Evolutionary conservation across 2,113 vertebrate genomes (phyloP).

Genomic region (Tylochromis polylepis): DNA sequence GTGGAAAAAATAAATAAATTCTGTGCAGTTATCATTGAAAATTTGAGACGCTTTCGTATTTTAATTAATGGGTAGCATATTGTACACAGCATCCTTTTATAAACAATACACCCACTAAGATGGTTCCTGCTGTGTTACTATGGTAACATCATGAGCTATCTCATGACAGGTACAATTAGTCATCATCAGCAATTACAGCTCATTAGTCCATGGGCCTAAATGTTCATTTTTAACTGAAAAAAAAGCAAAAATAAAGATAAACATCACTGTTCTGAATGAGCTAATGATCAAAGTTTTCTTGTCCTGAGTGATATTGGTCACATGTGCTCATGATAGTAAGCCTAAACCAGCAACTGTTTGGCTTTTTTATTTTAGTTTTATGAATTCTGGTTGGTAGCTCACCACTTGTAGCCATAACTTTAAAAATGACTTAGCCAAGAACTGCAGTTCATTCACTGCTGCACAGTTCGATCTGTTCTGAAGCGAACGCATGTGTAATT

Average conservation of each 20-base stretch:
- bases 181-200: conserved; percentile 36
- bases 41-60: not conserved
- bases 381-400: not conserved
- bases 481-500: not conserved
- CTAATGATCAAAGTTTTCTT: not conserved
- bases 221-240: not conserved
- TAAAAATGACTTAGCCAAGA: not conserved
- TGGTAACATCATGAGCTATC: conserved; percentile 16
- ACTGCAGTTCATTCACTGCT: not conserved
- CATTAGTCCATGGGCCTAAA: not conserved
- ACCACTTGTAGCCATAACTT: not conserved
- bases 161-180: conserved; percentile 16
- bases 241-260: not conserved
- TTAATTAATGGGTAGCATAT: conserved; percentile 17
- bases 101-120: conserved; percentile 5
- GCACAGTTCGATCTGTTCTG: not conserved
- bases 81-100: conserved; percentile 8
- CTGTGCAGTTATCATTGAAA: not conserved
- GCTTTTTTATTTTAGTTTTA: not conserved
- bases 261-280: not conserved
- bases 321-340: not conserved
- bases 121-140: conserved; percentile 35
- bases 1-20: not conserved
- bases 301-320: not conserved
- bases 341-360: not conserved